These are phyloP conservation scores for Phalangium opilio DNA, from an alignment of 2,888 invertebrate species.

Conservation along the genomic window DNA sequence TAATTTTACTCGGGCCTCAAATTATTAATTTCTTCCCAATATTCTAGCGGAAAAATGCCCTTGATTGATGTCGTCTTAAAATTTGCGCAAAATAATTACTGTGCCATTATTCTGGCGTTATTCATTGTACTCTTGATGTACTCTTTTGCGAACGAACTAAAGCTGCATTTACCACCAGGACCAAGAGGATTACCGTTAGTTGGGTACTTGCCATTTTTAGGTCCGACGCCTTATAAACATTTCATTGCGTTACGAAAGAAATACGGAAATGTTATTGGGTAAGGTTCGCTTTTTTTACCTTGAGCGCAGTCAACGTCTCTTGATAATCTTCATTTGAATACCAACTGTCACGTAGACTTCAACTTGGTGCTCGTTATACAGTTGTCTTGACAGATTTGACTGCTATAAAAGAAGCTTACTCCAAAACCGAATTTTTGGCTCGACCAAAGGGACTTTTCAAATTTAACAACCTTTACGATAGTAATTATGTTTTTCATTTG, in stretches of 20 bases:
- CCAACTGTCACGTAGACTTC: constrained; percentile 8
- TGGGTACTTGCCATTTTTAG: constrained; percentile 6
- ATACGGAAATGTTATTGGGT: constrained; percentile 2
- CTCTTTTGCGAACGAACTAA: too few species aligned
- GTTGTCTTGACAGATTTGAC: constrained; percentile 10
- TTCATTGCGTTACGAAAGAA: constrained; percentile 5
- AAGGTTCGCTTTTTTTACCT: too few species aligned
- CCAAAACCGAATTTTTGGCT: constrained; percentile 6
- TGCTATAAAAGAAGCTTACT: constrained; percentile 8
- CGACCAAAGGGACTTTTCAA: constrained; percentile 8
- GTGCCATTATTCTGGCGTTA: too few species aligned
- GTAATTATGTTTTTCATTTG: constrained; percentile 6
- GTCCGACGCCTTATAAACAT: constrained; percentile 4
- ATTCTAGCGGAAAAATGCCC: too few species aligned
- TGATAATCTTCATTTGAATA: too few species aligned
- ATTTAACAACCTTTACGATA: background rate
- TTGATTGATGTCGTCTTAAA: too few species aligned
- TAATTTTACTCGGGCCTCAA: too few species aligned
- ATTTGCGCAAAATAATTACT: too few species aligned
- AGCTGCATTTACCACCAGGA: background rate
- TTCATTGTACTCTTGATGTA: too few species aligned
- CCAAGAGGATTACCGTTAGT: constrained; percentile 4
- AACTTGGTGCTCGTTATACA: constrained; percentile 9
- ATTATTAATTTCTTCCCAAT: too few species aligned
- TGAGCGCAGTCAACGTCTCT: background rate